Percentiles rank a stretch among this genome's conserved stretches.
Conservation (phyloP, 1,140 invertebrate genomes). For the Andrena cerasifolii region DNA sequence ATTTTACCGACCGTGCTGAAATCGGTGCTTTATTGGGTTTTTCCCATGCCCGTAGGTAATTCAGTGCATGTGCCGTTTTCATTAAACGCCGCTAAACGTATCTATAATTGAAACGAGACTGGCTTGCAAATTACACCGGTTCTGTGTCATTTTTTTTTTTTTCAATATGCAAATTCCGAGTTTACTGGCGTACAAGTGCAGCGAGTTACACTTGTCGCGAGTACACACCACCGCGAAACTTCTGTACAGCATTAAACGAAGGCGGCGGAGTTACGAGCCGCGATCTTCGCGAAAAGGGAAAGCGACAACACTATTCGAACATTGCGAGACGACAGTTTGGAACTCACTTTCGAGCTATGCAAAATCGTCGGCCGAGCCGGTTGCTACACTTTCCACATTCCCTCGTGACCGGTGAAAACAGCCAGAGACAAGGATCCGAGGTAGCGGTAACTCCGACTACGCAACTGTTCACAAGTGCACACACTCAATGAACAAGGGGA, state of each 20-base stretch:
- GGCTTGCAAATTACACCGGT: background rate
- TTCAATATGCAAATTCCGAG: background rate
- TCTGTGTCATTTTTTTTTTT: background rate
- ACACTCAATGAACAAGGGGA: background rate
- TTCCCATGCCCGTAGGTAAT: background rate
- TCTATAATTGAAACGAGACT: background rate
- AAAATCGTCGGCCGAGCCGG: constrained; percentile 14
- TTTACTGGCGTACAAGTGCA: background rate
- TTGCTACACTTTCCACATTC: constrained; percentile 27
- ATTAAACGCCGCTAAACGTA: constrained; percentile 2
- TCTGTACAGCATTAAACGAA: background rate
- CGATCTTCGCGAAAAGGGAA: constrained; percentile 8
- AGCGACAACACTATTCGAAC: constrained; percentile 3
- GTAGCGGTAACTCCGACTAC: too few relatives aligned
- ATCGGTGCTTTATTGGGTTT: background rate
- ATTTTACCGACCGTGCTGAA: background rate
- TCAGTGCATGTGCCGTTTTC: too few relatives aligned
- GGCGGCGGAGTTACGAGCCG: too few relatives aligned
- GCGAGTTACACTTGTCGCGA: constrained; percentile 14
- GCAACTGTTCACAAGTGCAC: background rate
- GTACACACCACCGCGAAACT: background rate
- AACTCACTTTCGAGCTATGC: constrained; percentile 45
- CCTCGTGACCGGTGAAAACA: background rate
- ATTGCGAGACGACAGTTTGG: background rate
- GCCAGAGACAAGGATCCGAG: too few relatives aligned